Conservation (phyloP, 2,888 invertebrate species). For the Theretra japonica region DNA sequence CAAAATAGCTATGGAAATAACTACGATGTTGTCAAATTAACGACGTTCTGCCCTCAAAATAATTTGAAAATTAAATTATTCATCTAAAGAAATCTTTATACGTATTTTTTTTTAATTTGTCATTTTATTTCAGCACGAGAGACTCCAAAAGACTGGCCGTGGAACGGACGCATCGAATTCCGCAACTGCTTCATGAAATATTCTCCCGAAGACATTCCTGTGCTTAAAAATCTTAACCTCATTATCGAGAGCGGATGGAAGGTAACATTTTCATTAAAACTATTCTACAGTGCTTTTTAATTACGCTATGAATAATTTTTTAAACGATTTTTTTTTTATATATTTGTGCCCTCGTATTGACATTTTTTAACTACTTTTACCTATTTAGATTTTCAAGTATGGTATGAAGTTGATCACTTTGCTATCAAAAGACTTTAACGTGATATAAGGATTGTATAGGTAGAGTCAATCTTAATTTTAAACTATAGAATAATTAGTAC, state of each 20-base stretch:
- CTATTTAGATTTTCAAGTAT: no score
- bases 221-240: conserved; percentile 90
- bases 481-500: no score
- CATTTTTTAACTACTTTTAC: no score
- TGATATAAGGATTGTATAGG: no score
- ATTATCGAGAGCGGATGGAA: conserved; percentile 88
- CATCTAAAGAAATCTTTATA: neutral
- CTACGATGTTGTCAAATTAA: no score
- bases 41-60: no score
- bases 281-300: neutral
- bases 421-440: neutral
- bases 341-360: neutral
- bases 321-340: neutral
- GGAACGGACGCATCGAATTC: conserved; percentile 86
- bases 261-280: conserved; percentile 62
- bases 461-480: no score
- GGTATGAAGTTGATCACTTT: neutral
- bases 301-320: no score
- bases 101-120: neutral
- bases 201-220: conserved; percentile 85
- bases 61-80: neutral
- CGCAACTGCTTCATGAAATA: conserved; percentile 88
- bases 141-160: conserved; percentile 88
- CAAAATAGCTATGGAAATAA: no score
- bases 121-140: conserved; percentile 62